Conservation (phyloP, 2,888 invertebrate species). For the Dolichopus griseipennis region DNA sequence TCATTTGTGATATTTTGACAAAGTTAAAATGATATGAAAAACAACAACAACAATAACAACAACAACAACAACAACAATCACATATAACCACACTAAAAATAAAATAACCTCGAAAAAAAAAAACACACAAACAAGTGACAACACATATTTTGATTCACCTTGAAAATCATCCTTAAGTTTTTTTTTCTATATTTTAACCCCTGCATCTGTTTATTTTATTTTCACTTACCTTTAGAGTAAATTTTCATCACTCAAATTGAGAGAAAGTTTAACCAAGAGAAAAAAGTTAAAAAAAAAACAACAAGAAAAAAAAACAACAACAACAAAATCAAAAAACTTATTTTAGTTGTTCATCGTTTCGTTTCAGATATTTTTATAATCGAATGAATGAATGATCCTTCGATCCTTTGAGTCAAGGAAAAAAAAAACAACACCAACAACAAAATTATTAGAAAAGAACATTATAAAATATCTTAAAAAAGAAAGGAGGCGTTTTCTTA, state of each 20-base stretch:
- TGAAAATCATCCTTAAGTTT: neutral
- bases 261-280: neutral
- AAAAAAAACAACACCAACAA: neutral
- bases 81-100: no score
- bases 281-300: neutral
- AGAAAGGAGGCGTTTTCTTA: neutral
- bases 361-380: neutral
- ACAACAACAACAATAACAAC: neutral
- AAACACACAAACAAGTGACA: neutral
- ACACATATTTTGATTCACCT: neutral
- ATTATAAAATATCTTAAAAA: no score
- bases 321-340: neutral
- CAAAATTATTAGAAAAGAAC: neutral
- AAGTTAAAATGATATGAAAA: no score
- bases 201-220: no score
- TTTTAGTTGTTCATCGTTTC: neutral
- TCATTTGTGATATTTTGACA: no score
- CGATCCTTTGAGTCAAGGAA: neutral
- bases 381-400: constrained; percentile 2
- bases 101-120: no score
- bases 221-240: neutral
- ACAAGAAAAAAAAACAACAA: neutral
- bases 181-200: no score
- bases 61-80: neutral
- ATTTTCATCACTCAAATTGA: neutral